phyloP scores from a whole-genome alignment of 2,888 invertebrate genomes.

The Iselma pallidipennis region DNA sequence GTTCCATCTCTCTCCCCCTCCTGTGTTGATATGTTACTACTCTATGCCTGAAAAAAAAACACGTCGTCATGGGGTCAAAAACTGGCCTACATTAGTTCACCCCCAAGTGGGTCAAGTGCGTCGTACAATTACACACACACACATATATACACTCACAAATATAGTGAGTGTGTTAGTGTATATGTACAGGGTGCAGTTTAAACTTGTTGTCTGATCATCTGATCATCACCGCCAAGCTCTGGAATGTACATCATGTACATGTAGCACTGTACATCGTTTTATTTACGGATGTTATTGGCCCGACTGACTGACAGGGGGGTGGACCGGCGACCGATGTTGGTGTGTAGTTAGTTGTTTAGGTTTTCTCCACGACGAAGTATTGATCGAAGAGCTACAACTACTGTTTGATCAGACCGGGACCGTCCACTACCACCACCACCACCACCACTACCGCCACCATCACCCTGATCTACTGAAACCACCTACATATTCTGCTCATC shows the following conservation, averaged over 20 bases:
- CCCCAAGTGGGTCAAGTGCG: slow-evolving; percentile 24
- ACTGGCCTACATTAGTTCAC: slow-evolving; percentile 20
- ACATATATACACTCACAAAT: not conserved
- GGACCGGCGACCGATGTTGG: slow-evolving; percentile 36
- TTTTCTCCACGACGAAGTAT: slow-evolving; percentile 44
- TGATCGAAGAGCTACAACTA: slow-evolving; percentile 39
- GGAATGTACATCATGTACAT: too few species aligned
- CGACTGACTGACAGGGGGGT: slow-evolving; percentile 31
- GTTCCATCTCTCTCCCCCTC: too few species aligned
- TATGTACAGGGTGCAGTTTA: not conserved
- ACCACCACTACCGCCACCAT: slow-evolving; percentile 10
- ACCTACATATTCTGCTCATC: not conserved
- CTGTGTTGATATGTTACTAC: not conserved
- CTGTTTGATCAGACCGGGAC: slow-evolving; percentile 46
- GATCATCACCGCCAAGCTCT: too few species aligned
- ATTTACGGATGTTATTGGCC: not conserved
- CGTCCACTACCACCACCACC: slow-evolving; percentile 26
- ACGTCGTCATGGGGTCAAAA: not conserved
- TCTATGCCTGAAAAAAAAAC: not conserved
- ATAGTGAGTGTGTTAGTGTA: slow-evolving; percentile 12
- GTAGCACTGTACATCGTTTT: too few species aligned
- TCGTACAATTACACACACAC: not conserved
- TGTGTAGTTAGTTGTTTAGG: slow-evolving; percentile 45
- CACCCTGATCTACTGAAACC: not conserved
- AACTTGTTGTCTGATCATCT: too few species aligned